A percentile compares a stretch with the other conserved stretches of the same genome.
Evolutionary conservation across 2,888 invertebrate genomes (phyloP).

Genomic region (Monochamus alternatus): DNA sequence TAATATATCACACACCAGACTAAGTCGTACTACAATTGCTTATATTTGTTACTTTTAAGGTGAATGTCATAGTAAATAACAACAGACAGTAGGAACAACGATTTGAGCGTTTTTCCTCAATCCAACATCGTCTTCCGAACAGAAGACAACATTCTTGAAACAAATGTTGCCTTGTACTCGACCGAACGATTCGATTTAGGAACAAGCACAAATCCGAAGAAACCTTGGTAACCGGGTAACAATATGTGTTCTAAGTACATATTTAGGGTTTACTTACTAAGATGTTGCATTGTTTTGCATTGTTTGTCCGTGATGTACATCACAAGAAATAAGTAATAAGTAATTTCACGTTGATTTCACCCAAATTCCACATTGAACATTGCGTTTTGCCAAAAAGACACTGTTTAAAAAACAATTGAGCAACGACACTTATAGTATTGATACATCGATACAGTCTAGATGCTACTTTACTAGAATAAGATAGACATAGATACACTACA

Average conservation of each 20-base stretch:
- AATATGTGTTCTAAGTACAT: slow-evolving; percentile 52
- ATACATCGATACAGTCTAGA: slow-evolving; percentile 67
- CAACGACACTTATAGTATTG: slow-evolving; percentile 70
- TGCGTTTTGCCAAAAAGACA: slow-evolving; percentile 71
- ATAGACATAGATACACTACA: slow-evolving; percentile 62
- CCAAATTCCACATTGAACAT: slow-evolving; percentile 71
- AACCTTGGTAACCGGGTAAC: slow-evolving; percentile 65
- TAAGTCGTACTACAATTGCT: slow-evolving; percentile 70
- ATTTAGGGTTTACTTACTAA: slow-evolving; percentile 49
- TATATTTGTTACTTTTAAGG: slow-evolving; percentile 63
- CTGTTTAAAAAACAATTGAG: slow-evolving; percentile 64
- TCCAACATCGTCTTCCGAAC: slow-evolving; percentile 9
- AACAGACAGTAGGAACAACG: slow-evolving; percentile 64
- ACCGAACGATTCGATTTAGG: slow-evolving; percentile 22
- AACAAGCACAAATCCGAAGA: slow-evolving; percentile 50
- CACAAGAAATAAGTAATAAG: slow-evolving; percentile 42
- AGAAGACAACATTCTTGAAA: neutral
- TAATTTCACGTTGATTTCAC: slow-evolving; percentile 68
- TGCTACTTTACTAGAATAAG: slow-evolving; percentile 57
- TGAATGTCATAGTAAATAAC: slow-evolving; percentile 58
- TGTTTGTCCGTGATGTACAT: slow-evolving; percentile 50
- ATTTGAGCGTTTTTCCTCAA: slow-evolving; percentile 53
- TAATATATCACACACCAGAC: slow-evolving; percentile 67
- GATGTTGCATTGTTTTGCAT: slow-evolving; percentile 65
- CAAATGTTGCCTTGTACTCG: neutral